phyloP scores from a whole-genome alignment of 2,113 vertebrate species.

The Plotosus lineatus region DNA sequence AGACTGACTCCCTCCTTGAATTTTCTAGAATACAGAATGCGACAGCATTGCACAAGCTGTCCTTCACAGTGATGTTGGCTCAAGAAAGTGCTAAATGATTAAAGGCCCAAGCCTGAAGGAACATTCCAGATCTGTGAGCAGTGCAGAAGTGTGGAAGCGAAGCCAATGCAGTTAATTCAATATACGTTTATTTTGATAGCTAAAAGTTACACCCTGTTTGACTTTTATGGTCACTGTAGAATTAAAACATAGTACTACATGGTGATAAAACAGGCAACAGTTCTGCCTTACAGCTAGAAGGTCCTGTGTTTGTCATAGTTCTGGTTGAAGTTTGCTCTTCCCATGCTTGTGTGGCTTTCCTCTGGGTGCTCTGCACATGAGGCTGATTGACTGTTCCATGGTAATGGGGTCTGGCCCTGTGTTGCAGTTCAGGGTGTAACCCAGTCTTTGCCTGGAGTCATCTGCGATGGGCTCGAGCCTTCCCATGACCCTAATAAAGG shows the following conservation, averaged over 20 bases:
- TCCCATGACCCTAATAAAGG: too few species aligned
- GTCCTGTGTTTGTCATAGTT: too few species aligned
- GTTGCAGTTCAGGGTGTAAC: too few species aligned
- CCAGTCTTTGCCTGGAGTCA: too few species aligned
- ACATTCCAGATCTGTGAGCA: slow-evolving; percentile 3
- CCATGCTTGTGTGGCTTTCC: too few species aligned
- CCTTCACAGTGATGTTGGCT: slow-evolving; percentile 49
- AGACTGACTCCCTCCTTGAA: slow-evolving; percentile 29
- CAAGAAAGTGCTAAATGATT: slow-evolving; percentile 24
- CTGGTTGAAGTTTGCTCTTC: too few species aligned
- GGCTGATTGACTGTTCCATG: too few species aligned
- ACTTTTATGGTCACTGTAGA: neutral
- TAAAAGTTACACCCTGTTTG: neutral
- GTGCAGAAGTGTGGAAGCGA: neutral
- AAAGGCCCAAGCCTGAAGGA: slow-evolving; percentile 16
- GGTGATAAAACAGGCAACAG: too few species aligned
- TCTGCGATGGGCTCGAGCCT: too few species aligned
- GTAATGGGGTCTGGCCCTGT: too few species aligned
- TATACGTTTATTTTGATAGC: neutral
- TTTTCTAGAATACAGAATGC: slow-evolving; percentile 37
- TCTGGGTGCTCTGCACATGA: too few species aligned
- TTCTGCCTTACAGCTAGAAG: too few species aligned
- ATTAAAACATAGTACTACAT: neutral
- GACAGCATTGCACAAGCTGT: slow-evolving; percentile 45
- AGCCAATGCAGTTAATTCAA: neutral